Evolutionary conservation across 2,797 vertebrate genomes (phyloP), one percentile per base, ranked within the genome.

Genomic region (Brachyalestes nurse): DNA sequence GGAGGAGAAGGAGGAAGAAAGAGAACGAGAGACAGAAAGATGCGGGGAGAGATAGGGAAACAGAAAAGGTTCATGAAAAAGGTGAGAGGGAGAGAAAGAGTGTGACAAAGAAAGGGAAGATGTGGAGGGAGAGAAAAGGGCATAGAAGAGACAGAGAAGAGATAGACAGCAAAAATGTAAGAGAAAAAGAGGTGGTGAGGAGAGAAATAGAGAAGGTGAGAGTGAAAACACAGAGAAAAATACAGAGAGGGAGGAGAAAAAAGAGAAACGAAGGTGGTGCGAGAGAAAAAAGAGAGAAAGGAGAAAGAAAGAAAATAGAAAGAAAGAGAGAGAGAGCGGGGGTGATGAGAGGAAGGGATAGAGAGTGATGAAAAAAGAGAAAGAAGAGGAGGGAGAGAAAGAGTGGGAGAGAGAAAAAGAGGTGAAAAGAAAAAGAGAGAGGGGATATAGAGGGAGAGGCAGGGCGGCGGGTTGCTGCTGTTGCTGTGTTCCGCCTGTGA

Each of bases 221-320:
- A 7, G 21, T 17, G 19, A 6, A 21, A 1, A 12, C 0, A 60
- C 9, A n/a, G 2, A 60, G 23, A 25, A 6, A 4, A 4, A 60
- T 1, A 12, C 2, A n/a, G 23, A 9, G 2, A 0, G n/a, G 0
- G 6, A 0, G 3, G 7, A 25, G 5, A 60, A 21, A 6, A 57
- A 14, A 8, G 2, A 23, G 21, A 23, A 1, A 60, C 0, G n/a
- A 8, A 5, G 21, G 21, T 5, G 6, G 28, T 28, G 28, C 28
- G 28, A 23, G 21, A 6, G 5, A 58, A 6, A 2, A 19, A 57
- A 8, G n/a, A 1, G 6, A 4, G 16, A 21, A 6, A 4, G 1
- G 2, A 19, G 55, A 1, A 10, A 58, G 16, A 21, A 6, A 58
- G 55, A 19, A 10, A 21, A 58, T 21, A 21, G n/a, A 9, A 6